Conservation (phyloP, 2,797 vertebrate species). For the Moxostoma hubbsi region DNA sequence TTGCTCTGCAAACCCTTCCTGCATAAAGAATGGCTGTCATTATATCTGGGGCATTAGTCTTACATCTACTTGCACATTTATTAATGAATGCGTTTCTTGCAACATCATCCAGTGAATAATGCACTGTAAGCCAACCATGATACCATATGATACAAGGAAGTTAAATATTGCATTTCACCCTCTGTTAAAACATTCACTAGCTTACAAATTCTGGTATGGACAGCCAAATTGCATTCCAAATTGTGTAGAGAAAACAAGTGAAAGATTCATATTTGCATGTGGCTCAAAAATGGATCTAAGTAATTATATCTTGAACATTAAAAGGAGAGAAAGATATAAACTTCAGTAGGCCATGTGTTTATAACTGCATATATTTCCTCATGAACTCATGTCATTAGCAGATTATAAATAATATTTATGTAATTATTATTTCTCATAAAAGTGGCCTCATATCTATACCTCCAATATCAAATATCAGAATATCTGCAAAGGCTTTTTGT, state of each 20-base stretch:
- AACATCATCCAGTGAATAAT: slow-evolving; percentile 51
- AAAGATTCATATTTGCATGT: slow-evolving; percentile 35
- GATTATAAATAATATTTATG: no score
- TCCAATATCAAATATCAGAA: no score
- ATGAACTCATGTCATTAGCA: slow-evolving; percentile 45
- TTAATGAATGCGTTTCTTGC: slow-evolving; percentile 50
- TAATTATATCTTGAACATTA: no score
- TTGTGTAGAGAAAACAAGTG: slow-evolving; percentile 25
- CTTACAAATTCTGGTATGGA: slow-evolving; percentile 27
- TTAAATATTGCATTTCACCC: slow-evolving; percentile 50
- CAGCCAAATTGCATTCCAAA: slow-evolving; percentile 21
- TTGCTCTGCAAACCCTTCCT: slow-evolving; percentile 33
- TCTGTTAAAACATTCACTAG: slow-evolving; percentile 37
- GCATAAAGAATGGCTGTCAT: slow-evolving; percentile 36
- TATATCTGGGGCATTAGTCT: slow-evolving; percentile 28
- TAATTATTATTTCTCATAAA: no score
- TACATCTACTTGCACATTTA: slow-evolving; percentile 49
- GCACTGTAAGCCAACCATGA: slow-evolving; percentile 38
- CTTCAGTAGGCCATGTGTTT: slow-evolving; percentile 41
- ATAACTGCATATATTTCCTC: slow-evolving; percentile 36
- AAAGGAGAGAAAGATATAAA: slow-evolving; percentile 4
- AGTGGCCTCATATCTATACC: no score
- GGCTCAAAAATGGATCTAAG: not conserved
- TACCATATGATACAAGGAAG: slow-evolving; percentile 52
- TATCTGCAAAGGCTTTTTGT: no score